Conservation (phyloP, 2,888 invertebrate genomes). For the Congeria kusceri region DNA sequence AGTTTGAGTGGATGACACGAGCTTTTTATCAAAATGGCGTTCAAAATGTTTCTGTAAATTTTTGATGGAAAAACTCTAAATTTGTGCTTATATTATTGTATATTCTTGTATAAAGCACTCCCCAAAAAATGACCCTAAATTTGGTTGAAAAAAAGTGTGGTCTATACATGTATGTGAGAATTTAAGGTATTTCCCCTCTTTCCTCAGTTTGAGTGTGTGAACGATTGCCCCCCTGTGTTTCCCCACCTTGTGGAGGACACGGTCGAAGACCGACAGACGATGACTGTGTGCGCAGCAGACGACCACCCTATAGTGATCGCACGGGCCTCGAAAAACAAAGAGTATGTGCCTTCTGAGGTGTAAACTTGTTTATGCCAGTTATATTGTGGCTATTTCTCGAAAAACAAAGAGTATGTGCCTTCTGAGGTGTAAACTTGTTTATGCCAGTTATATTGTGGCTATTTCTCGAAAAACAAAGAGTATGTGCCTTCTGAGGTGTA, state of each 20-base stretch:
- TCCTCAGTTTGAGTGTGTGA: slow-evolving; percentile 92
- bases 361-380: too few relatives aligned
- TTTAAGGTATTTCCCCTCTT: too few relatives aligned
- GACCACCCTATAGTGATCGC: slow-evolving; percentile 71
- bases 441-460: too few relatives aligned
- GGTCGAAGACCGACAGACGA: slow-evolving; percentile 58
- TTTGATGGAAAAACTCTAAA: too few relatives aligned
- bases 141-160: too few relatives aligned
- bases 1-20: neutral
- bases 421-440: neutral
- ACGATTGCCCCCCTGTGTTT: slow-evolving; percentile 89
- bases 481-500: slow-evolving; percentile 41
- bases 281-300: slow-evolving; percentile 77
- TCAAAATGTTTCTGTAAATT: too few relatives aligned
- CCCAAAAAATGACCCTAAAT: too few relatives aligned
- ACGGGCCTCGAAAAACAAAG: slow-evolving; percentile 48
- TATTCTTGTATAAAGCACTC: too few relatives aligned
- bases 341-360: slow-evolving; percentile 58
- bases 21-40: too few relatives aligned
- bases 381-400: too few relatives aligned
- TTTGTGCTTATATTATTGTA: too few relatives aligned
- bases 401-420: slow-evolving; percentile 68
- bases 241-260: slow-evolving; percentile 88
- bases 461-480: slow-evolving; percentile 65
- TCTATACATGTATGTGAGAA: too few relatives aligned